Base-by-base conservation (phyloP, 1,140 invertebrate genomes). In the Atta colombica region DNA sequence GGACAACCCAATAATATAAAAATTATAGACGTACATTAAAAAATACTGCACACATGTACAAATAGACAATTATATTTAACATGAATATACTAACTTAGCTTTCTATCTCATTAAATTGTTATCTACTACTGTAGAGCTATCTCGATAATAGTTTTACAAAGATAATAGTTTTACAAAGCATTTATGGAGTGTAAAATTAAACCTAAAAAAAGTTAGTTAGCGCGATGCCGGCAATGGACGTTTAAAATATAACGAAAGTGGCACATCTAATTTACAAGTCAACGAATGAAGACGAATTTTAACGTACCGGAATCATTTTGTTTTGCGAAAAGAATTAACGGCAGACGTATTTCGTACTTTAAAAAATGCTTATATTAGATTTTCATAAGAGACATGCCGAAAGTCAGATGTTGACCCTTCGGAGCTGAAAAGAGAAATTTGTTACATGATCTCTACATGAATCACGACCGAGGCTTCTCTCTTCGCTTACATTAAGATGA, bases 361-460 rank as follows among this genome's bases (percentile, higher is more conserved):
- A 8, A 75, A 63, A 51, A 75, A 51, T 61, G 39, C 45, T 63
- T 61, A 45, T n/a, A 18, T 75, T 68, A 45, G 55, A 75, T 74
- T 21, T 61, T 28, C 55, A 74, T 61, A 58, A 60, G n/a, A 28
- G 25, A 25, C 25, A n/a, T 3, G 16, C 69, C 39, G 6, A 84
- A 63, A 84, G 55, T 8, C 58, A 39, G 80, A 84, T 84, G 80
- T 75, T 84, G 69, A 84, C 55, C 69, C 69, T 61, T 61, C 49
- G 12, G 5, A 53, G 28, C n/a, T 75, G 49, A 55, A 74, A 84
- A 74, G 80, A 84, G 80, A 84, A 84, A 84, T 58, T 84, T 55
- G 80, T 84, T 84, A 63, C 28, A 49, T 74, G 80, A 84, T 84
- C 60, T 25, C 35, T 58, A 39, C 25, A 31, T 71, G 68, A 55